Conservation (phyloP, 2,888 invertebrate species). For the Dryobota labecula region DNA sequence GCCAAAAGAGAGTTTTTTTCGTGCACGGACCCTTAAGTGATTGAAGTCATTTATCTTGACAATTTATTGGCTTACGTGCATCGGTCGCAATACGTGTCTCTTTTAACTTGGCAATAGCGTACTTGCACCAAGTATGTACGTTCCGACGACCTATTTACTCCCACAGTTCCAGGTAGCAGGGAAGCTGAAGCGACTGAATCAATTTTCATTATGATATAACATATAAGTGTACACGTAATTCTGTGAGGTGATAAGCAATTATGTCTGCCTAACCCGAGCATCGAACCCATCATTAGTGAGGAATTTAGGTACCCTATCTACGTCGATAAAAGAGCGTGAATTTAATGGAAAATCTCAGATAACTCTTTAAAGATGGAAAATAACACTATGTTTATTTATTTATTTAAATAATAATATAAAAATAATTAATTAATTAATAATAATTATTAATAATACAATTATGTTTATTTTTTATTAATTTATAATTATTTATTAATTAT, state of each 20-base stretch:
- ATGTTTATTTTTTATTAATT: no score
- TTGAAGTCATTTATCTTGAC: conserved; percentile 34
- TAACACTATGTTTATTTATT: no score
- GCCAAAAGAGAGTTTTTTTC: no score
- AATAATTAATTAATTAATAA: no score
- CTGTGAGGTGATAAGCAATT: background rate
- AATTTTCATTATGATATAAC: background rate
- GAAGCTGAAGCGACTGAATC: background rate
- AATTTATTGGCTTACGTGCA: conserved; percentile 26
- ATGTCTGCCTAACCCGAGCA: background rate
- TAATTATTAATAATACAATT: no score
- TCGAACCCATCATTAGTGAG: background rate
- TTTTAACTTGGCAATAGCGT: conserved; percentile 18
- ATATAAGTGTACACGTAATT: background rate
- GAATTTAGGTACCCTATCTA: background rate
- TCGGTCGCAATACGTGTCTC: conserved; percentile 16
- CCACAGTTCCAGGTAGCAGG: background rate
- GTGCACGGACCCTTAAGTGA: no score
- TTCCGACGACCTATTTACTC: conserved; percentile 9
- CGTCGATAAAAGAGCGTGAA: background rate
- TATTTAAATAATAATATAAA: no score
- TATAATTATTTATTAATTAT: no score
- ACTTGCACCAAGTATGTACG: background rate
- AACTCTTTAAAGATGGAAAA: background rate
- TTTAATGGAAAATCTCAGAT: no score